A percentile compares a stretch with the other conserved stretches of the same genome.
Evolutionary conservation across 92 coral and sea anemone genomes (phyloP).

Genomic region (Chrysogorgia sp.): DNA sequence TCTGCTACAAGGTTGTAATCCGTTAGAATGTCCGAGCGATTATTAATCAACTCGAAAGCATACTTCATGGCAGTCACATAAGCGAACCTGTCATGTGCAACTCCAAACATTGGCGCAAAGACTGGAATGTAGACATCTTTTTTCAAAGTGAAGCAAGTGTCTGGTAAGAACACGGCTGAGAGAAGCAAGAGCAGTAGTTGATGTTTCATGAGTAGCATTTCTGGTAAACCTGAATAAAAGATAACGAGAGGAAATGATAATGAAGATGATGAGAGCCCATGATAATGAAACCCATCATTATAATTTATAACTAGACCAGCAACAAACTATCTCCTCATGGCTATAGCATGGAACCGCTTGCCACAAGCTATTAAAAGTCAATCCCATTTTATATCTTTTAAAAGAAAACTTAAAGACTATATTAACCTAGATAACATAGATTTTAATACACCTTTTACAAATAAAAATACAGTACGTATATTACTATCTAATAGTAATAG

Average conservation of each 20-base stretch:
- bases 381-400: no score
- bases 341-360: no score
- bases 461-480: no score
- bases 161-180: not conserved
- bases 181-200: not conserved
- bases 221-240: not conserved
- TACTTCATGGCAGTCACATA: not conserved
- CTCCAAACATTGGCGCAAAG: not conserved
- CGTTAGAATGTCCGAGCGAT: conserved; percentile 15
- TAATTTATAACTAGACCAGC: no score
- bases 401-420: no score
- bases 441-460: no score
- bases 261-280: no score
- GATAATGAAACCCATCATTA: no score
- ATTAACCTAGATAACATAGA: no score
- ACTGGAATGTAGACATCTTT: conserved; percentile 21
- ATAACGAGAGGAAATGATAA: not conserved
- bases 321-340: no score
- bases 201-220: not conserved
- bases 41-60: conserved; percentile 34
- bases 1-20: conserved; percentile 16
- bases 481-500: no score
- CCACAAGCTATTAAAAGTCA: no score
- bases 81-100: not conserved
- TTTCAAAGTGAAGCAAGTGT: not conserved